These are phyloP conservation scores for Sebastes taczanowskii DNA, from an alignment of 2,797 vertebrate species.

Conservation along the genomic window DNA sequence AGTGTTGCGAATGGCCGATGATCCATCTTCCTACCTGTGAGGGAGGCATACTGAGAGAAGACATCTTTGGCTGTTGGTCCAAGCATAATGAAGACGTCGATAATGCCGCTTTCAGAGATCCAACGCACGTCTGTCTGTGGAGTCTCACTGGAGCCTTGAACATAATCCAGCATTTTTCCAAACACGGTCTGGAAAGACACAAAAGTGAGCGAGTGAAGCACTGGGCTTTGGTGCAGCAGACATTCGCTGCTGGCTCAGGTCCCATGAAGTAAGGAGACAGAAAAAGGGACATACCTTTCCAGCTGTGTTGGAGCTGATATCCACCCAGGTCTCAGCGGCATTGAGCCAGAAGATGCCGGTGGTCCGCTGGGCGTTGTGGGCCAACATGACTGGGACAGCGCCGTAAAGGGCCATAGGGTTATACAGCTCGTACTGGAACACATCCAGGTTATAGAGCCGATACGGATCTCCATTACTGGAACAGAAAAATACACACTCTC, in stretches of 20 bases:
- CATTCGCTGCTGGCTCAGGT: too few relatives aligned
- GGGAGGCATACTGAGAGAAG: constrained; percentile 89
- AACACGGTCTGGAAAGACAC: constrained; percentile 79
- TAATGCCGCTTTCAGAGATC: constrained; percentile 95
- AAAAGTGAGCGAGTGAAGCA: not conserved
- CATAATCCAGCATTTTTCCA: constrained; percentile 86
- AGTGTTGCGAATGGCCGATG: not conserved
- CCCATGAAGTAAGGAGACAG: not conserved
- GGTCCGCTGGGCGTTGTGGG: constrained; percentile 87
- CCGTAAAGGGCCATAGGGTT: constrained; percentile 95
- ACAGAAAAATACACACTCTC: constrained; percentile 20
- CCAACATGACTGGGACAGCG: constrained; percentile 89
- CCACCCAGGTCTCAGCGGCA: constrained; percentile 96
- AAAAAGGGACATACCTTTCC: constrained; percentile 84
- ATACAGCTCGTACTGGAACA: constrained; percentile 94
- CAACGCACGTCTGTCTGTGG: constrained; percentile 94
- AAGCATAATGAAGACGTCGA: constrained; percentile 91
- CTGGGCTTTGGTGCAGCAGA: not conserved
- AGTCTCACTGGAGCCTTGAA: constrained; percentile 90
- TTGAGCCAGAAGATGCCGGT: constrained; percentile 95
- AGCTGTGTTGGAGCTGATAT: constrained; percentile 92
- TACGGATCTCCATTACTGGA: constrained; percentile 91
- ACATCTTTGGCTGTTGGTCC: constrained; percentile 86
- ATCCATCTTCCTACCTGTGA: constrained; percentile 83
- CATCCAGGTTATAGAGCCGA: constrained; percentile 94